phyloP scores from a whole-genome alignment of 2,113 vertebrate species.

The Speoplatyrhinus poulsoni region DNA sequence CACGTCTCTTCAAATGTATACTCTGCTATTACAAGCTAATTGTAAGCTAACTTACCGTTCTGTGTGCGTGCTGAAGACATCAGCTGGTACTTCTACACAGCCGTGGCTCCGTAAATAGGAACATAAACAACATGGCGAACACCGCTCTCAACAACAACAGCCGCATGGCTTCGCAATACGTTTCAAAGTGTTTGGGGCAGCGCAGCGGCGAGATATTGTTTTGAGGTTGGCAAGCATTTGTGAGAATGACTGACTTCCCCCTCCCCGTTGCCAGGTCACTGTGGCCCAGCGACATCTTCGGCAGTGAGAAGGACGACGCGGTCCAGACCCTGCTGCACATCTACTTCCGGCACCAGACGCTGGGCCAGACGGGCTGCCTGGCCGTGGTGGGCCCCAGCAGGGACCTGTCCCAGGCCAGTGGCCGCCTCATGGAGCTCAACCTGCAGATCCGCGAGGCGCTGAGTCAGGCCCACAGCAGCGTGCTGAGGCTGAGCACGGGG shows the following conservation, averaged over 20 bases:
- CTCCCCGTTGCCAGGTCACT: constrained; percentile 75
- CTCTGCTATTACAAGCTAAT: too few relatives aligned
- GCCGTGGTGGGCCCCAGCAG: constrained; percentile 91
- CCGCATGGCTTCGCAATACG: too few relatives aligned
- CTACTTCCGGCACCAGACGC: constrained; percentile 95
- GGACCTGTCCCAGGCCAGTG: constrained; percentile 90
- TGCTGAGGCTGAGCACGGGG: constrained; percentile 85
- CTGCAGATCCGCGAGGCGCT: constrained; percentile 94
- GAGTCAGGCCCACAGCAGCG: constrained; percentile 79
- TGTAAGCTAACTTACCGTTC: too few relatives aligned
- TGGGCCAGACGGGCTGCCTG: constrained; percentile 94
- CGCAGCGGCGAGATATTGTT: too few relatives aligned
- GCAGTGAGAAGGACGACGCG: constrained; percentile 86
- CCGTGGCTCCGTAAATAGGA: too few relatives aligned
- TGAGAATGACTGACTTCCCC: neutral
- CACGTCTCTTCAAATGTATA: too few relatives aligned
- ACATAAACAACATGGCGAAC: too few relatives aligned
- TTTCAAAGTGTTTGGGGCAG: too few relatives aligned
- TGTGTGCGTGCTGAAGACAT: too few relatives aligned
- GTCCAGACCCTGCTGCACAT: constrained; percentile 94
- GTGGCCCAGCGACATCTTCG: constrained; percentile 97
- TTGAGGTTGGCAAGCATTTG: too few relatives aligned
- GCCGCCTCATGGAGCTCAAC: constrained; percentile 95
- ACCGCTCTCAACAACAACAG: too few relatives aligned
- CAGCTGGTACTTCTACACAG: too few relatives aligned